Evolutionary conservation across 2,888 invertebrate genomes (phyloP), one percentile per base, ranked within the genome.

Genomic region (Pristionchus mayeri): DNA sequence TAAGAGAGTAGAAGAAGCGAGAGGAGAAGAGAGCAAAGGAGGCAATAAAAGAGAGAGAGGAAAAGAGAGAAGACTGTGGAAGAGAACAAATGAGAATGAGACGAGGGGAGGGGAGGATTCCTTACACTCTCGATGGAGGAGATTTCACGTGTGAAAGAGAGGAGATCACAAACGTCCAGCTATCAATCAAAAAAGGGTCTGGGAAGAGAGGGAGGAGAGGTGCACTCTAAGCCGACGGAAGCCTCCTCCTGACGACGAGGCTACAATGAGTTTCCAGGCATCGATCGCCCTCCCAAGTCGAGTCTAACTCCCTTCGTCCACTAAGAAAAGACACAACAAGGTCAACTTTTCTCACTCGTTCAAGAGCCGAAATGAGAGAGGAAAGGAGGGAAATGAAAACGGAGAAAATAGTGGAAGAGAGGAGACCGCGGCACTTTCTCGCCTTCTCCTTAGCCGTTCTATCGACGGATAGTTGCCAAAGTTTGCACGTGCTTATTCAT

Each of bases 81-180:
- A 52, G 80, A 81, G 81, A 60, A 67, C 48, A 82, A 82, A 54
- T 37, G 50, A 60, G 40, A 67, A 82, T 21, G 48, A 76, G 30
- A 54, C 37, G 37, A 81, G 54, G 37, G 81, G 79, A 50, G 13
- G 37, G 54, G 48, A 78, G 50, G 76, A 78, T 78, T 71, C 71
- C 71, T 71, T 71, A 71, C 71, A 71, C 71, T 37, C 71, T 71
- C 37, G 71, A 44, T 44, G 40, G 54, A 37, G 40, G 16, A 37
- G 71, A 71, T 71, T 71, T 71, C 30, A 71, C 71, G 71, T 71
- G 71, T 40, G 71, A 71, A 40, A 71, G 37, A 71, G 18, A n/a
- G 71, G 24, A 34, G 71, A 71, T 44, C 3, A 34, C 40, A 6
- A 44, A 71, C 11, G 71, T n/a, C 40, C n/a, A 16, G 9, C 40